Conservation (phyloP, 2,888 invertebrate species). For the Drosophila phalerata region DNA sequence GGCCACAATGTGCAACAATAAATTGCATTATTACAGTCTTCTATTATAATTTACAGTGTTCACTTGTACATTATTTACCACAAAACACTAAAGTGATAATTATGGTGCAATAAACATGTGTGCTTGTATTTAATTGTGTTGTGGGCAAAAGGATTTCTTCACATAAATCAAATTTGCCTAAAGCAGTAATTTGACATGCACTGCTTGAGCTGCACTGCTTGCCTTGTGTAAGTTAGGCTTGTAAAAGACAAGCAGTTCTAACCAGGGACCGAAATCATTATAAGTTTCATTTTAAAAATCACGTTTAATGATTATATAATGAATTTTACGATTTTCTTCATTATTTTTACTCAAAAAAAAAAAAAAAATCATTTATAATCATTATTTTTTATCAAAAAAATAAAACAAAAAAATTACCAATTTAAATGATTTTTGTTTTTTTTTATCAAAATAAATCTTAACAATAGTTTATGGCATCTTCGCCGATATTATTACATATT, state of each 20-base stretch:
- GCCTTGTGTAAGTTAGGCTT: background rate
- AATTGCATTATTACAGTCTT: constrained; percentile 32
- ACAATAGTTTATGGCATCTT: too few species aligned
- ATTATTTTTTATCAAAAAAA: too few species aligned
- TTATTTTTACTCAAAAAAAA: too few species aligned
- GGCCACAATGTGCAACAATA: constrained; percentile 42
- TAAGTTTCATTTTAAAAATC: too few species aligned
- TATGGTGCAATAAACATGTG: constrained; percentile 6
- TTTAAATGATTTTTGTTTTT: too few species aligned
- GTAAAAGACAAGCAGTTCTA: background rate
- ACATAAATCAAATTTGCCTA: constrained; percentile 4
- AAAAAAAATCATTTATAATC: too few species aligned
- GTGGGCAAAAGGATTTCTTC: background rate
- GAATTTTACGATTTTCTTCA: too few species aligned
- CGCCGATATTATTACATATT: too few species aligned
- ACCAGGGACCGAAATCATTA: too few species aligned
- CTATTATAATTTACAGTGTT: constrained; percentile 20
- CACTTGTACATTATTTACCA: background rate
- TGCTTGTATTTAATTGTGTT: constrained; percentile 4
- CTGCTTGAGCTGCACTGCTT: constrained; percentile 1
- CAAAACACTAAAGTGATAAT: constrained; percentile 8
- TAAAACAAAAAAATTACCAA: too few species aligned
- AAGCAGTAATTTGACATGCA: background rate
- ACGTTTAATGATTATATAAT: too few species aligned
- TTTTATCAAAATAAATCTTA: too few species aligned